Evolutionary conservation across 2,113 vertebrate species (phyloP).

Genomic region (Corydoras sp.): DNA sequence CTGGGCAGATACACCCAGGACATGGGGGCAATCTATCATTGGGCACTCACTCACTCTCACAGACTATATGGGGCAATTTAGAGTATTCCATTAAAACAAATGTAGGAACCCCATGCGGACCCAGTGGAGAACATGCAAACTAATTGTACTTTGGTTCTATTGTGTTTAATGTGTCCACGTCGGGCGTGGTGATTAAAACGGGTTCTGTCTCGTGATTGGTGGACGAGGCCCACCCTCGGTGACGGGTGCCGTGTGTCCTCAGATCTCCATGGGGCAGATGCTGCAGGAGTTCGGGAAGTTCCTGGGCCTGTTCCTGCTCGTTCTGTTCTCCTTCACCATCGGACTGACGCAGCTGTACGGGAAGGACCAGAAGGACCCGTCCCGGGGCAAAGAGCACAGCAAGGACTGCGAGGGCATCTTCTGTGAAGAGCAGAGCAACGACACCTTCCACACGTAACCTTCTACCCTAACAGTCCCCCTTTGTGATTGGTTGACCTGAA

Average conservation of each 20-base stretch:
- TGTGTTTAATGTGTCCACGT: no score
- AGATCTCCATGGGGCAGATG: conserved; percentile 99
- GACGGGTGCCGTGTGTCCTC: conserved; percentile 5
- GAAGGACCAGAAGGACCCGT: conserved; percentile 65
- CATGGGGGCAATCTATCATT: no score
- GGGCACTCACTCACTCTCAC: no score
- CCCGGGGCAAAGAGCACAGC: conserved; percentile 36
- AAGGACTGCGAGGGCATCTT: conserved; percentile 91
- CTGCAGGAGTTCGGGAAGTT: conserved; percentile 98
- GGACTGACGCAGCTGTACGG: conserved; percentile 94
- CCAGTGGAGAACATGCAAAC: no score
- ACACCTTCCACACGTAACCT: conserved; percentile 89
- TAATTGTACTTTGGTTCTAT: no score
- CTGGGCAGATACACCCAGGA: no score
- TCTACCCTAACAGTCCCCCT: neutral
- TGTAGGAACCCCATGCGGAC: no score
- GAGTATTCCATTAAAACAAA: no score
- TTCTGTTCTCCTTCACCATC: conserved; percentile 96
- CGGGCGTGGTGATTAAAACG: neutral
- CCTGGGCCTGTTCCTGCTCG: conserved; percentile 93
- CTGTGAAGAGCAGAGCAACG: conserved; percentile 90
- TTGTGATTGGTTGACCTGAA: no score
- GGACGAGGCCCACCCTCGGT: no score
- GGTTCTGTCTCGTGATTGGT: no score
- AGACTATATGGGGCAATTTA: no score